Conservation (phyloP, 2,113 vertebrate genomes). For the Corvus cornix region DNA sequence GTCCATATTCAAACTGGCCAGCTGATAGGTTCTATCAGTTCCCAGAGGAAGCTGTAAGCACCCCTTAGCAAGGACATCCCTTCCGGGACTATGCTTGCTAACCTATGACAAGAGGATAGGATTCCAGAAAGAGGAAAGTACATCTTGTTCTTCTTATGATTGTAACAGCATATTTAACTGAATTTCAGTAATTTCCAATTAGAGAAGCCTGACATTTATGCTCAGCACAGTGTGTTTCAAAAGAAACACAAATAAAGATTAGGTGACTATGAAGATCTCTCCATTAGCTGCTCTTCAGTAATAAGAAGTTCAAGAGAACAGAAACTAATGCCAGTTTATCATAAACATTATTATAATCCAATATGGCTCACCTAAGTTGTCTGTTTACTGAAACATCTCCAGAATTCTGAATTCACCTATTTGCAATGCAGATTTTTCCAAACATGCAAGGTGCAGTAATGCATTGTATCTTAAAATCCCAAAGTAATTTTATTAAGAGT, state of each 20-base stretch:
- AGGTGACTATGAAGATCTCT: neutral
- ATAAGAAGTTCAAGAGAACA: neutral
- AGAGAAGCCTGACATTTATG: neutral
- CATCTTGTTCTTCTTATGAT: neutral
- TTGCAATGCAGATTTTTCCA: neutral
- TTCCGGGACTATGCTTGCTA: too few relatives aligned
- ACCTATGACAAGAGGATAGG: neutral
- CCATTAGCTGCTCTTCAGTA: neutral
- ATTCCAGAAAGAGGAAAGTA: neutral
- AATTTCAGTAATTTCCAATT: neutral
- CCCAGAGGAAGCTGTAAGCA: too few relatives aligned
- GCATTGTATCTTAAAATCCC: neutral
- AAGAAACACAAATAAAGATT: neutral
- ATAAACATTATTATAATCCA: neutral
- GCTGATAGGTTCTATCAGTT: too few relatives aligned
- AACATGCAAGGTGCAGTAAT: rapidly evolving
- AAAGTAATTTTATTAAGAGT: neutral
- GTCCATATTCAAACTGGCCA: too few relatives aligned
- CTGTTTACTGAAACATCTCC: neutral
- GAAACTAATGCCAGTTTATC: neutral
- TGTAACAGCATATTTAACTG: neutral
- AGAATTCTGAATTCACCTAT: neutral
- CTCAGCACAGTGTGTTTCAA: neutral
- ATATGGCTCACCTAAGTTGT: neutral
- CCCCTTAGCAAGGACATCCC: too few relatives aligned